phyloP scores from a whole-genome alignment of 2,888 invertebrate genomes.

The Byasa hedistus region DNA sequence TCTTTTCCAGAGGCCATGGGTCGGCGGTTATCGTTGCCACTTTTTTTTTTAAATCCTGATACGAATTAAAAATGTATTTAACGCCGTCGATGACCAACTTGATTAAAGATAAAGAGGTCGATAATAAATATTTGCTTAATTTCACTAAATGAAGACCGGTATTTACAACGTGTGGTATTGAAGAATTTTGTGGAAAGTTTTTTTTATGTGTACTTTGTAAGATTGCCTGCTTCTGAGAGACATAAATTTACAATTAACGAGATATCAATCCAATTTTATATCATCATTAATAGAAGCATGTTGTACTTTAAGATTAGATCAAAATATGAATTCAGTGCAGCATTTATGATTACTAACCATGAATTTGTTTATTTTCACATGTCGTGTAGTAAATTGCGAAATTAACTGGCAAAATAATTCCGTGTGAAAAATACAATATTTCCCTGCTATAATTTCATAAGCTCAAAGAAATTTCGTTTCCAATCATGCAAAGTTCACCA shows the following conservation, averaged over 20 bases:
- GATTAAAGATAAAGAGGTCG: slow-evolving; percentile 28
- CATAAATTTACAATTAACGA: no score
- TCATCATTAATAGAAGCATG: no score
- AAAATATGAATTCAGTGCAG: no score
- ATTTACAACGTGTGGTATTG: slow-evolving; percentile 9
- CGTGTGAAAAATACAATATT: not conserved
- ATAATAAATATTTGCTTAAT: slow-evolving; percentile 26
- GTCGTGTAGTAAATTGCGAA: slow-evolving; percentile 4
- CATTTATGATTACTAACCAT: no score
- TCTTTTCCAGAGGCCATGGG: slow-evolving; percentile 13
- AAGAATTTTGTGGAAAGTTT: slow-evolving; percentile 15
- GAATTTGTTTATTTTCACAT: no score
- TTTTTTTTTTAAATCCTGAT: slow-evolving; percentile 33
- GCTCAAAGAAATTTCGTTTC: slow-evolving; percentile 34
- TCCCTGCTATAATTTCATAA: slow-evolving; percentile 17
- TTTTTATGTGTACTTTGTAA: not conserved
- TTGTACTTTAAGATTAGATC: no score
- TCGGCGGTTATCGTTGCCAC: slow-evolving; percentile 26
- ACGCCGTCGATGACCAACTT: slow-evolving; percentile 26
- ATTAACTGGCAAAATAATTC: slow-evolving; percentile 2
- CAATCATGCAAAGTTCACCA: slow-evolving; percentile 33
- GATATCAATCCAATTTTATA: no score
- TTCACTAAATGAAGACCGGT: slow-evolving; percentile 16
- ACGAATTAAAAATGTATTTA: slow-evolving; percentile 35
- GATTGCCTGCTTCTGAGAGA: no score